Evolutionary conservation across 2,888 invertebrate species (phyloP).

Genomic region (Pristionchus entomophagus): DNA sequence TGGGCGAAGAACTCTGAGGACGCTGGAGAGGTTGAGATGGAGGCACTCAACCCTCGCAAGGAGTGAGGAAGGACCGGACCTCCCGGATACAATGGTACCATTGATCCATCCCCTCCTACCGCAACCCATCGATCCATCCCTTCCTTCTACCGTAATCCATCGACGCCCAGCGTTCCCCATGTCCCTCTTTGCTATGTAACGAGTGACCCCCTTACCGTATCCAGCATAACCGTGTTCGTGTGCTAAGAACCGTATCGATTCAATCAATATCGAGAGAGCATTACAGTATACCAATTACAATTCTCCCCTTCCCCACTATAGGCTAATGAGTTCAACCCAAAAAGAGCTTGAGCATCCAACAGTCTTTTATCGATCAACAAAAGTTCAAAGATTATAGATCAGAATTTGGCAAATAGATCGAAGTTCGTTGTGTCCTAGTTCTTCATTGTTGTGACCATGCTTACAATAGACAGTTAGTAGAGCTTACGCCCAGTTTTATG

Average conservation of each 20-base stretch:
- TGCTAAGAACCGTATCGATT: slow-evolving; percentile 31
- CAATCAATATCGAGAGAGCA: slow-evolving; percentile 35
- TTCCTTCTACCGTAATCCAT: neutral
- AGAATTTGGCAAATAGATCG: neutral
- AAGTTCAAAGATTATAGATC: slow-evolving; percentile 36
- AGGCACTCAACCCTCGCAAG: neutral
- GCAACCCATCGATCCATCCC: neutral
- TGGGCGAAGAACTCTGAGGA: neutral
- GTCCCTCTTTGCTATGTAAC: slow-evolving; percentile 13
- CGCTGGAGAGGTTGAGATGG: slow-evolving; percentile 7
- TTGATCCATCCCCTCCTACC: neutral
- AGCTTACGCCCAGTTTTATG: slow-evolving; percentile 29
- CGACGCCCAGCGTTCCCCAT: neutral
- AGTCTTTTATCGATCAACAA: slow-evolving; percentile 7
- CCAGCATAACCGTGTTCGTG: neutral
- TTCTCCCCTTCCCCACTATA: neutral
- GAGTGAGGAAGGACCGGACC: neutral
- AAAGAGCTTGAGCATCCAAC: neutral
- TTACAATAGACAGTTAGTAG: neutral
- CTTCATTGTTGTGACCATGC: slow-evolving; percentile 5
- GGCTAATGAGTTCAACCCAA: neutral
- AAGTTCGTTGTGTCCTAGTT: neutral
- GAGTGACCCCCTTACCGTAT: neutral
- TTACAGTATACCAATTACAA: neutral
- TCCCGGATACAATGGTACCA: too few species aligned